phyloP scores from a whole-genome alignment of 1,140 invertebrate species.

The Laodelphax striatellus region DNA sequence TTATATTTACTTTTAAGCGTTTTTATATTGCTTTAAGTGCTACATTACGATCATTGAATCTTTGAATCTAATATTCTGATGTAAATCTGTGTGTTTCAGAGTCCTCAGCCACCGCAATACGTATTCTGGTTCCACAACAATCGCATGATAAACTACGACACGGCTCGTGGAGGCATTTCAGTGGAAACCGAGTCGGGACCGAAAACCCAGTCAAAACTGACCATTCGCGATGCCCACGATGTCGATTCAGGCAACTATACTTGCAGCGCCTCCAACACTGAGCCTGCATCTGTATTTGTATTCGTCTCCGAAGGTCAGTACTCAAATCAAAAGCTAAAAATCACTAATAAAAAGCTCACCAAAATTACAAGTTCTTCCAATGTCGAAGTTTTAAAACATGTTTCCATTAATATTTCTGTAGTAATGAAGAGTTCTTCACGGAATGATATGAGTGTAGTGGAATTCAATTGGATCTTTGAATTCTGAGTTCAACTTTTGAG shows the following conservation, averaged over 20 bases:
- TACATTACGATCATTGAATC: too few relatives aligned
- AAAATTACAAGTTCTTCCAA: too few relatives aligned
- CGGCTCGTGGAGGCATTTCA: constrained; percentile 65
- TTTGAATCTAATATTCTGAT: too few relatives aligned
- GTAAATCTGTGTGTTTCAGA: constrained; percentile 60
- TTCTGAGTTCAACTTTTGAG: too few relatives aligned
- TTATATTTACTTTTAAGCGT: too few relatives aligned
- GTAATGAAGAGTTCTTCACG: too few relatives aligned
- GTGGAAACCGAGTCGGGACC: constrained; percentile 76
- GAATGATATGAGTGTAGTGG: too few relatives aligned
- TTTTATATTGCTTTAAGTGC: too few relatives aligned
- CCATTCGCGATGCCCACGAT: constrained; percentile 69
- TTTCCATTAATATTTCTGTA: too few relatives aligned
- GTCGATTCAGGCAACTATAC: constrained; percentile 85
- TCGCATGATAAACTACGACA: constrained; percentile 87
- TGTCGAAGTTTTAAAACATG: too few relatives aligned
- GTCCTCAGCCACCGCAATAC: constrained; percentile 77
- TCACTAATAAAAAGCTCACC: too few relatives aligned
- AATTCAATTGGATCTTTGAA: too few relatives aligned
- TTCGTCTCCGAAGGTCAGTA: constrained; percentile 77
- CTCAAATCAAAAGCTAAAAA: background rate
- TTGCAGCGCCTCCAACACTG: constrained; percentile 78
- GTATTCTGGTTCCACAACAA: constrained; percentile 90
- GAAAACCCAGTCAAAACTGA: constrained; percentile 67
- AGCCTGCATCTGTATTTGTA: constrained; percentile 76